Percentiles rank a stretch among this genome's conserved stretches.
These are phyloP conservation scores for Operophtera brumata DNA, from an alignment of 2,888 invertebrate species.

Conservation along the genomic window DNA sequence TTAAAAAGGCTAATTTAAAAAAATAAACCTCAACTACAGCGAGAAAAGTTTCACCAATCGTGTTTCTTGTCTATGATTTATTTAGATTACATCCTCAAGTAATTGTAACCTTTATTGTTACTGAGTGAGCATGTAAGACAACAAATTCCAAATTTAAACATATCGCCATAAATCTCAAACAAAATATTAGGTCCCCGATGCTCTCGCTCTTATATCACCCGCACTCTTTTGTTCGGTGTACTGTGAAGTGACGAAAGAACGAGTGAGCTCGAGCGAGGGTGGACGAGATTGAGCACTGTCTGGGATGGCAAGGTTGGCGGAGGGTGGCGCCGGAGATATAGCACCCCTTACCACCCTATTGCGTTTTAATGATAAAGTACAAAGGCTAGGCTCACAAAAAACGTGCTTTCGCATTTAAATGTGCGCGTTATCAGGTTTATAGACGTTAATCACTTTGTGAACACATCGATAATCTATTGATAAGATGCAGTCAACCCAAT, in stretches of 20 bases:
- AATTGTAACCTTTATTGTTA: too few species aligned
- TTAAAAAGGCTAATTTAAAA: too few species aligned
- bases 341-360: slow-evolving; percentile 30
- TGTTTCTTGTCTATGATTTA: too few species aligned
- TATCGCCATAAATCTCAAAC: too few species aligned
- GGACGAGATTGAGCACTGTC: slow-evolving; percentile 49
- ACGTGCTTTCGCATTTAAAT: slow-evolving; percentile 27
- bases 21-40: too few species aligned
- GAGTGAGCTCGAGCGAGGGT: neutral
- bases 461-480: neutral
- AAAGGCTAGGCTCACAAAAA: slow-evolving; percentile 28
- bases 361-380: slow-evolving; percentile 26
- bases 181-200: neutral
- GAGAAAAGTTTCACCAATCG: too few species aligned
- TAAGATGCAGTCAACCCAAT: too few species aligned
- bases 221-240: slow-evolving; percentile 41
- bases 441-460: neutral
- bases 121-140: too few species aligned
- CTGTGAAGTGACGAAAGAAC: neutral
- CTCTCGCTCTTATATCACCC: neutral
- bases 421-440: slow-evolving; percentile 11
- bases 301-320: slow-evolving; percentile 44
- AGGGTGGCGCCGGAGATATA: slow-evolving; percentile 14
- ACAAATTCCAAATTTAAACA: too few species aligned
- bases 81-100: too few species aligned